Percentiles rank a stretch among this genome's conserved stretches.
Conservation (phyloP, 2,113 vertebrate species). For the Oryzias javanicus region DNA sequence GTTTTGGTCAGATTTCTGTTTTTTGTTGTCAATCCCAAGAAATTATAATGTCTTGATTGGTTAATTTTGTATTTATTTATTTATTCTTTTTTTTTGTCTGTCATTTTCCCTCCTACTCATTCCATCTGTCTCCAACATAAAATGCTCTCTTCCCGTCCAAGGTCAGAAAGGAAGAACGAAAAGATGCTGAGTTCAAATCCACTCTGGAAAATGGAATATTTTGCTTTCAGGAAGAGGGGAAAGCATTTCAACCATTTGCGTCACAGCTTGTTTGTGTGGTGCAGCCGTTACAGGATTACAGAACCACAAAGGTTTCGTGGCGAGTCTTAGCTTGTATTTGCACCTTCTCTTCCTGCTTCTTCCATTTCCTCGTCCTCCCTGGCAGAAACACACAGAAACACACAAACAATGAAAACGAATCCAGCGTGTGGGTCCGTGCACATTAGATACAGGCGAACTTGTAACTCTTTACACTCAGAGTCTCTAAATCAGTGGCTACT, state of each 20-base stretch:
- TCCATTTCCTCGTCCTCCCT: conserved; percentile 5
- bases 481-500: conserved; percentile 7
- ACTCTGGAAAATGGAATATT: conserved; percentile 6
- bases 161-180: conserved; percentile 1
- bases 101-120: conserved; percentile 15
- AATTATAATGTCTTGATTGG: too few species aligned
- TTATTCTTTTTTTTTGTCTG: conserved; percentile 57
- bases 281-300: conserved; percentile 34
- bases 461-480: not conserved
- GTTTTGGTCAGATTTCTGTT: conserved; percentile 46
- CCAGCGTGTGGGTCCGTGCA: not conserved
- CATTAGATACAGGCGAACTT: not conserved
- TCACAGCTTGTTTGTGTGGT: conserved; percentile 27
- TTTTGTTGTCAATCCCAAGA: conserved; percentile 33
- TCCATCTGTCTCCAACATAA: not conserved
- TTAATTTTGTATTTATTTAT: too few species aligned
- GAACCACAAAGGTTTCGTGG: conserved; percentile 30
- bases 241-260: conserved; percentile 12
- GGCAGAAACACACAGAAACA: conserved; percentile 2
- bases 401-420: not conserved
- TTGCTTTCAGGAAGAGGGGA: conserved; percentile 10
- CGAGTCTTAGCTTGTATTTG: conserved; percentile 1
- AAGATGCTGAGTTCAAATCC: conserved; percentile 25
- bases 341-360: conserved; percentile 25
- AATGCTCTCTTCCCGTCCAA: conserved; percentile 6